phyloP scores from a whole-genome alignment of 2,113 vertebrate genomes.

The Cercopithecus mona region DNA sequence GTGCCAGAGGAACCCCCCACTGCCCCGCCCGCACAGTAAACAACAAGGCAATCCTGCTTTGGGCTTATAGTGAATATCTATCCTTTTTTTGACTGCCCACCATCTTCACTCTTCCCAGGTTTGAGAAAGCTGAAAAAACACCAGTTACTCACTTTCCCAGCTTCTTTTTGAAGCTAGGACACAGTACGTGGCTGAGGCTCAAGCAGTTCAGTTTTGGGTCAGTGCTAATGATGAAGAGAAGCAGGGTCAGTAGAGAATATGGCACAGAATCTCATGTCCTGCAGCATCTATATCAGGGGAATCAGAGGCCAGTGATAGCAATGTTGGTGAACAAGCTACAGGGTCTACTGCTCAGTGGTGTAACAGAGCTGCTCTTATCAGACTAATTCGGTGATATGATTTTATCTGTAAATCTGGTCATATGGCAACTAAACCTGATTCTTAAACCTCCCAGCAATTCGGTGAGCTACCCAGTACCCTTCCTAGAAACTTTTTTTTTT shows the following conservation, averaged over 20 bases:
- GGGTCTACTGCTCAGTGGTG: neutral
- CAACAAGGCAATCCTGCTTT: neutral
- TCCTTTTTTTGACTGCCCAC: neutral
- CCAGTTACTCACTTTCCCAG: neutral
- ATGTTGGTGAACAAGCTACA: neutral
- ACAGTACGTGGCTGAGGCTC: neutral
- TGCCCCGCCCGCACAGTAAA: no score
- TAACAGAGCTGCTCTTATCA: neutral
- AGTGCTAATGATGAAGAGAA: neutral
- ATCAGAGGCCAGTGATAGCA: neutral
- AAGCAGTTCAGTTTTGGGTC: neutral
- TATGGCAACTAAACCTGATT: neutral
- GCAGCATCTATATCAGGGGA: neutral
- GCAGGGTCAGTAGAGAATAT: neutral
- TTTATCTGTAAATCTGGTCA: slow-evolving; percentile 15
- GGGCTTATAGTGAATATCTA: neutral
- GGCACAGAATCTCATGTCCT: neutral
- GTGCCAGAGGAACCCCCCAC: no score
- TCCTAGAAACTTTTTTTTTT: neutral
- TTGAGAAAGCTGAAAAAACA: slow-evolving; percentile 24
- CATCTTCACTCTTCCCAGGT: neutral
- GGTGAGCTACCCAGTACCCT: neutral
- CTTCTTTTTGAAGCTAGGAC: neutral
- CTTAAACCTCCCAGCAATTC: neutral
- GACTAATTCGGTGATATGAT: neutral